Conservation (phyloP, 2,113 vertebrate species). For the Hypocryptadius cinnamomeus region DNA sequence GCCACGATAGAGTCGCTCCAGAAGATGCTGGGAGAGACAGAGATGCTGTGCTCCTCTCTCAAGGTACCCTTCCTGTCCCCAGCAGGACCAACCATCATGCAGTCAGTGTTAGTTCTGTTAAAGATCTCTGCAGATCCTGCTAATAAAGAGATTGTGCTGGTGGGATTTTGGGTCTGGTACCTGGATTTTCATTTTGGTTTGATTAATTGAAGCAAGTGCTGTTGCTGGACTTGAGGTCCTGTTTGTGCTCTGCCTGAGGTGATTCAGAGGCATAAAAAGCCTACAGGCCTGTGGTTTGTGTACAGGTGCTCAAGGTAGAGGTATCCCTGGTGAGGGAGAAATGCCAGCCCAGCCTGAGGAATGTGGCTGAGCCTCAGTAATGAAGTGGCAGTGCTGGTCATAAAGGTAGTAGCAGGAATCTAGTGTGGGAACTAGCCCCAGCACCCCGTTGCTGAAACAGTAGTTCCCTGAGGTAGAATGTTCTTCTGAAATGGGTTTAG, state of each 20-base stretch:
- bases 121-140: not conserved
- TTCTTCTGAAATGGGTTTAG: conserved; percentile 43
- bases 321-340: not conserved
- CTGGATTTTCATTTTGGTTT: not conserved
- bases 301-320: not conserved
- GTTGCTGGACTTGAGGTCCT: not conserved
- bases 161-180: not conserved
- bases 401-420: not conserved
- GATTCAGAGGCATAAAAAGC: not conserved
- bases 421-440: not conserved
- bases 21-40: conserved; percentile 78
- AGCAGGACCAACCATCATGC: not conserved
- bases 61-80: conserved; percentile 67
- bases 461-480: conserved; percentile 6
- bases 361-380: not conserved
- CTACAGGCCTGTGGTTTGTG: not conserved
- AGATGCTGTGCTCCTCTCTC: conserved; percentile 85
- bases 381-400: not conserved
- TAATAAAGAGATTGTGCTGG: not conserved
- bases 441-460: not conserved
- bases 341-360: not conserved
- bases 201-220: not conserved
- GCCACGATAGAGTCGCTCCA: conserved; percentile 77
- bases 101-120: not conserved
- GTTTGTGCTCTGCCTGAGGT: not conserved